These are phyloP conservation scores for Falco biarmicus DNA, from an alignment of 2,797 vertebrate species.

Conservation along the genomic window DNA sequence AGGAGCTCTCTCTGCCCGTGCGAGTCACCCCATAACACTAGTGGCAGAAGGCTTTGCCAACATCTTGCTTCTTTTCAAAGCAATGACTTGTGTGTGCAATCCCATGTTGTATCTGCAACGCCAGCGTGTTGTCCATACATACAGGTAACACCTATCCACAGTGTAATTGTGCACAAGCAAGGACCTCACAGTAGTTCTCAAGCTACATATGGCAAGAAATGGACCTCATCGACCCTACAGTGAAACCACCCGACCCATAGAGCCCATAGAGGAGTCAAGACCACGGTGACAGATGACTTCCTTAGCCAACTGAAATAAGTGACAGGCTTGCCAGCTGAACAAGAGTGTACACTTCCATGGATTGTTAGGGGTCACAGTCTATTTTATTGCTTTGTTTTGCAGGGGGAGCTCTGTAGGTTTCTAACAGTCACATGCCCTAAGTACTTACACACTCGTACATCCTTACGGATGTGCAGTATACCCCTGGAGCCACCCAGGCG, in stretches of 20 bases:
- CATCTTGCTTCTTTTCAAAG: neutral
- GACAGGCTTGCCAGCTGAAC: neutral
- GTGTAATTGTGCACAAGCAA: neutral
- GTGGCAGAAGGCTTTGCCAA: neutral
- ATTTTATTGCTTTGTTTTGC: neutral
- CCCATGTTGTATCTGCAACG: neutral
- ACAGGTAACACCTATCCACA: neutral
- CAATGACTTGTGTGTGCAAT: accelerated
- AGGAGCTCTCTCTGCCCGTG: neutral
- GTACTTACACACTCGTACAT: neutral
- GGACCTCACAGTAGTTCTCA: neutral
- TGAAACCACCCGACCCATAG: neutral
- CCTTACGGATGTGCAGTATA: neutral
- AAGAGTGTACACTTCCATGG: neutral
- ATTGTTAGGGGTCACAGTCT: neutral
- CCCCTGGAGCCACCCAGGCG: neutral
- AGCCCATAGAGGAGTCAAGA: neutral
- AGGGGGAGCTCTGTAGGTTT: neutral
- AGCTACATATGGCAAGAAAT: neutral
- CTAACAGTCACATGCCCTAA: neutral
- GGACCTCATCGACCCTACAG: neutral
- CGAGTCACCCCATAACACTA: neutral
- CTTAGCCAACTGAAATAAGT: neutral
- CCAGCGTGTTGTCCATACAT: neutral
- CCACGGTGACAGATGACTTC: neutral